Base-by-base conservation (phyloP, 2,113 vertebrate species). In the Pseudonaja textilis region DNA sequence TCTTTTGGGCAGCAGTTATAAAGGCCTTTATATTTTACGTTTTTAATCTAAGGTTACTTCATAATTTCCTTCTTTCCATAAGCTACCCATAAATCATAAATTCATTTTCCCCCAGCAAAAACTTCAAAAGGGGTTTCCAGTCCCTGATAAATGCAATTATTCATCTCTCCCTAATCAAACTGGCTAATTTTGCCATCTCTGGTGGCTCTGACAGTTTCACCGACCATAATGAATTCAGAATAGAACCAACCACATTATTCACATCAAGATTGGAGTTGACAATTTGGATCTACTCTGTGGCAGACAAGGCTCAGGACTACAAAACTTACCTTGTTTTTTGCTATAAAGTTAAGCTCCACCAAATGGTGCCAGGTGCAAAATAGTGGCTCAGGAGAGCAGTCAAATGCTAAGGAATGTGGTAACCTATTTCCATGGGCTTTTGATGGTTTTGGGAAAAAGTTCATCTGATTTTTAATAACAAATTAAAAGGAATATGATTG, bases 191-290 rank as follows among this genome's bases (percentile, higher is more conserved):
- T 81, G 64, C 5, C 29, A 69, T 34, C 12, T 18, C 1, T 69
- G 0, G 12, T 69, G 14, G 29, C 5, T 69, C 64, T 69, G 74
- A 22, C n/a, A 81, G 6, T 18, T 81, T 81, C 34, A 81, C n/a
- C 16, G 4, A 74, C 34, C 18, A 81, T 81, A 81, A 81, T 69
- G 29, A 69, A 69, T 69, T 69, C 61, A 61, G 57, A 45, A 64
- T 16, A 1, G 25, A 85, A 34, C 5, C 55, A 91, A 9, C 4
- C 45, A 42, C 85, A 52, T n/a, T 29, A 69, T 14, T 69, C 61
- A 69, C 29, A 61, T 50, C 93, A 5, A 50, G 16, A 90, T 45
- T 93, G 87, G 34, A 87, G 93, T 89, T 94, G 89, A 91, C 42
- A 85, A 55, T 45, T 22, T 56, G 61, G 69, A 55, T 54, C 20